Base-by-base conservation (phyloP, 1,140 invertebrate genomes). In the Choristoneura fumiferana region DNA sequence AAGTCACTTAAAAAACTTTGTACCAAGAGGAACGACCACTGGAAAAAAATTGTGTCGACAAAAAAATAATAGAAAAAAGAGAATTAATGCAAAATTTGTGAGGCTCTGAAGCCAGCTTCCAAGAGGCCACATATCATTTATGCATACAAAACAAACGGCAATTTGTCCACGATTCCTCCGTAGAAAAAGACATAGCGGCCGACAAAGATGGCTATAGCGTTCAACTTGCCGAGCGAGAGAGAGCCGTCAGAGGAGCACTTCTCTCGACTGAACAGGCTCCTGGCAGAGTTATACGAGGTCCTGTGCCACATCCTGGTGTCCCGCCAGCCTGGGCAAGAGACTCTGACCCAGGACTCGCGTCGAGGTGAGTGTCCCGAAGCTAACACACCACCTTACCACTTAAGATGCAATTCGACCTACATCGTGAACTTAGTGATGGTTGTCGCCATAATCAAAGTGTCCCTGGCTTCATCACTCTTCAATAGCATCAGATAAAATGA, bases 361-460 rank as follows among this genome's bases (percentile, higher is more conserved):
- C 83, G 83, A 89, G 86, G 85, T 87, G 84, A 89, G 85, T 89
- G 84, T 76, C 84, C 84, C 72, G 84, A 85, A 66, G 76, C 77
- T 81, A 83, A 76, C 70, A 73, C 81, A 84, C 84, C 85, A 88
- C 85, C 84, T 80, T 89, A 85, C 80, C 81, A 89, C 74, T 89
- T 89, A 87, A 89, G 86, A 89, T 89, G 86, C 86, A 87, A 89
- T 89, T 89, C 86, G 86, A 89, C 86, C 77, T 87, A 89, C 84
- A 89, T 89, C 78, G 86, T 87, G 70, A 89, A 89, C 76, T 73
- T 89, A 58, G 81, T 89, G 70, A 87, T 89, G 86, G 86, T 89
- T 56, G 83, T 89, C 40, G 84, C 86, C 62, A 89, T 89, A 60
- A 79, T 89, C 67, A 89, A 89, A 80, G 86, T 87, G 63, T 86